A percentile compares a stretch with the other conserved stretches of the same genome.
phyloP scores from a whole-genome alignment of 2,113 vertebrate species.

The Oenanthe melanoleuca region DNA sequence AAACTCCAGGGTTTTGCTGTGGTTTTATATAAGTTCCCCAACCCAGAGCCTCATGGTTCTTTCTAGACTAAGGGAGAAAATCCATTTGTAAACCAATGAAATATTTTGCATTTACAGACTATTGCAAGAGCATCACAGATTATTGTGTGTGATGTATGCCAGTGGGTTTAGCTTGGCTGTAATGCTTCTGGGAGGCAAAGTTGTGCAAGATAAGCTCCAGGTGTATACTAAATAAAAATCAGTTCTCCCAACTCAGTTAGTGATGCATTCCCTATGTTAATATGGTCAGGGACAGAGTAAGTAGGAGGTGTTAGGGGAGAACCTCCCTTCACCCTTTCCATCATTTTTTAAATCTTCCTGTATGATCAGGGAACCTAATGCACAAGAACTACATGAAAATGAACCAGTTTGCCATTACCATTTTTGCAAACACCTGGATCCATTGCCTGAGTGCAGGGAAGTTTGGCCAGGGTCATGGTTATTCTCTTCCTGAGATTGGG shows the following conservation, averaged over 20 bases:
- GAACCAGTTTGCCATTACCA: not conserved
- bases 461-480: not conserved
- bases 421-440: not conserved
- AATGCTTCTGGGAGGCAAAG: not conserved
- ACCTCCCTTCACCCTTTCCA: not conserved
- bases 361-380: not conserved
- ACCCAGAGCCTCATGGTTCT: not conserved
- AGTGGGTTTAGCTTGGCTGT: not conserved
- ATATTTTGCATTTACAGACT: not conserved
- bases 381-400: not conserved
- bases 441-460: not conserved
- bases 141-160: not conserved
- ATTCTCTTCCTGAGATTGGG: not conserved
- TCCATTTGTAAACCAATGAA: not conserved
- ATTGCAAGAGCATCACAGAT: not conserved
- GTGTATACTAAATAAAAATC: not conserved
- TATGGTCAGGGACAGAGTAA: not conserved
- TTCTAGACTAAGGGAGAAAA: not conserved
- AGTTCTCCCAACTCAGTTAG: not conserved
- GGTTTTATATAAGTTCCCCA: not conserved
- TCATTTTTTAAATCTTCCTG: not conserved
- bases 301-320: not conserved
- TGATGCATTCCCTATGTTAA: not conserved
- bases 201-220: not conserved
- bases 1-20: not conserved